A percentile compares a stretch with the other conserved stretches of the same genome.
These are phyloP conservation scores for Opisthograptis luteolata DNA, from an alignment of 2,888 invertebrate genomes.

Conservation along the genomic window DNA sequence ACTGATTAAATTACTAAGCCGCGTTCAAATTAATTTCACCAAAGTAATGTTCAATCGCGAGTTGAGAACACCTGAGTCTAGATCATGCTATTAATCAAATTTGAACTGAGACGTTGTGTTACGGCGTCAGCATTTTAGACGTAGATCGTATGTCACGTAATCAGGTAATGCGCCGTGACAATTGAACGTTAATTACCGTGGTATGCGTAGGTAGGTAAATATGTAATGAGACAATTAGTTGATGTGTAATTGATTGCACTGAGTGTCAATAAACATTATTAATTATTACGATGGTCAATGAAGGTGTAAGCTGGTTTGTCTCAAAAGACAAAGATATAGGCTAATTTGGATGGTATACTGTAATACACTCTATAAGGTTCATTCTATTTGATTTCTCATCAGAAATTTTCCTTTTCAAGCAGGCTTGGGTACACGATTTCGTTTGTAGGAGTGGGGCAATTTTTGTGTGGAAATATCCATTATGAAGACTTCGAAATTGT, in stretches of 20 bases:
- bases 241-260: constrained; percentile 12
- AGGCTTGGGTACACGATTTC: no score
- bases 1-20: background rate
- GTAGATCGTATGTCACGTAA: constrained; percentile 4
- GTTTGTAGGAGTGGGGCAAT: no score
- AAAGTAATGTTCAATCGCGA: constrained; percentile 9
- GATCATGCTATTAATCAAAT: constrained; percentile 17
- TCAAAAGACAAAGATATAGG: no score
- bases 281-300: constrained; percentile 2
- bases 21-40: constrained; percentile 3
- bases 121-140: constrained; percentile 10
- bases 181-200: constrained; percentile 4
- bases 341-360: no score
- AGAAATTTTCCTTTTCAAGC: no score
- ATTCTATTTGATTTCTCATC: no score
- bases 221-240: constrained; percentile 14
- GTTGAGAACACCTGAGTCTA: constrained; percentile 20
- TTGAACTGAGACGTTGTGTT: background rate
- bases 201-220: constrained; percentile 6
- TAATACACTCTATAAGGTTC: no score
- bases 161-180: constrained; percentile 18
- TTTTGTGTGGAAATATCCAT: no score
- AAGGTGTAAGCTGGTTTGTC: background rate
- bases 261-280: no score
- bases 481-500: no score